Percentiles rank a stretch among this genome's conserved stretches.
These are phyloP conservation scores for Alouatta palliata DNA, from an alignment of 2,113 vertebrate genomes.

Conservation along the genomic window DNA sequence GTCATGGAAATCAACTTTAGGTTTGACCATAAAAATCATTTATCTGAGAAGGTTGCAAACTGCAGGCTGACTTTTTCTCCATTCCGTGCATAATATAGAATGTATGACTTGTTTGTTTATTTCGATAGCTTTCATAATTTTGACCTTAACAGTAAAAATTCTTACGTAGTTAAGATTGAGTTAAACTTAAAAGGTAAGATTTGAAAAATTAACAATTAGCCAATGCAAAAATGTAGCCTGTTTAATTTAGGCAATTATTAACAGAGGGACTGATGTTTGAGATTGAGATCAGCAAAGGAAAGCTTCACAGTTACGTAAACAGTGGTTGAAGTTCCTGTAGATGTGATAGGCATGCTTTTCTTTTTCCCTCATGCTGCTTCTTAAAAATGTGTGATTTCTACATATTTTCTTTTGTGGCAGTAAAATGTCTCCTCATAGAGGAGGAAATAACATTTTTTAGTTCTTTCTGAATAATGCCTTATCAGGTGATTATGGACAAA, in stretches of 20 bases:
- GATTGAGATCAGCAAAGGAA: neutral
- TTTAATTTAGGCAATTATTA: slow-evolving; percentile 1
- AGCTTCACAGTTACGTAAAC: neutral
- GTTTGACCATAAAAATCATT: neutral
- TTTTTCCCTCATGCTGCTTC: neutral
- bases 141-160: neutral
- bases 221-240: neutral
- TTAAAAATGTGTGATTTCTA: neutral
- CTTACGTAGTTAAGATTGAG: neutral
- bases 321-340: too few relatives aligned
- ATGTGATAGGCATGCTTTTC: neutral
- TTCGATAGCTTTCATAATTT: slow-evolving; percentile 41
- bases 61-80: neutral
- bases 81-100: neutral
- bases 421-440: neutral
- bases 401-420: slow-evolving; percentile 13
- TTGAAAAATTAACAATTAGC: neutral
- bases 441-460: neutral
- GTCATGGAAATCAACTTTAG: slow-evolving; percentile 18
- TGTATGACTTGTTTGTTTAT: neutral
- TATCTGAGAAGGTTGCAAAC: neutral
- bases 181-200: slow-evolving; percentile 45
- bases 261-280: neutral
- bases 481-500: neutral
- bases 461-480: neutral